Evolutionary conservation across 2,113 vertebrate genomes (phyloP), one percentile per base, ranked within the genome.

Genomic region (Pseudopodoces humilis): DNA sequence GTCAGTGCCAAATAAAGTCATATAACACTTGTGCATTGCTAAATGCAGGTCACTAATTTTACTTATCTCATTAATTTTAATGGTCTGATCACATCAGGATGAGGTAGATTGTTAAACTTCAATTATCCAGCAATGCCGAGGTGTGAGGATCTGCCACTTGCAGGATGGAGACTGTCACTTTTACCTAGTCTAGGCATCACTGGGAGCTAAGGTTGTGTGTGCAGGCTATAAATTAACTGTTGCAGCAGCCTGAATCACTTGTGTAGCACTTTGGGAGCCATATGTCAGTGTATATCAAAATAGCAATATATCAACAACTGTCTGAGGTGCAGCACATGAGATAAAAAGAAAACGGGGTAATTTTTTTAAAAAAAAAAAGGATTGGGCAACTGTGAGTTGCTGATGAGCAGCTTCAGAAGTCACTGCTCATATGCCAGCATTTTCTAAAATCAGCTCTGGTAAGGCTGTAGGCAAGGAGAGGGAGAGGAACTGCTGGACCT

Each of bases 61-160:
- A 35, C n/a, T 67, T 39, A 41, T 75, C n/a, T 80, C 19, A 27
- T 96, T 94, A 93, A 93, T 95, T 93, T 75, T 65, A 93, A 88
- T 90, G 86, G 39, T 43, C 10, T 80, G 77, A 91, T 96, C 88
- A 46, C 90, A 86, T 68, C 91, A 97, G 88, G 81, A 96, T 95
- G 95, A 94, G 62, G 67, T 84, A 78, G 91, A 83, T 92, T 94
- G 91, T 77, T 95, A 89, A 90, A 33, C 33, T 81, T 94, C 92
- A 91, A 88, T 94, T 94, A 88, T 64, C 43, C 20, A 22, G 59
- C 59, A 72, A 68, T 31, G 25, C 41, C 1, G 2, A 94, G 90
- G 78, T 86, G 76, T 85, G 92, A 92, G 43, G 37, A 96, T 82
- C 65, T 68, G 82, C 68, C 56, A 69, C 81, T 87, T 8, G 3